Evolutionary conservation across 92 coral and sea anemone genomes (phyloP), one percentile per base, ranked within the genome.

Genomic region (Pocillopora grandis): DNA sequence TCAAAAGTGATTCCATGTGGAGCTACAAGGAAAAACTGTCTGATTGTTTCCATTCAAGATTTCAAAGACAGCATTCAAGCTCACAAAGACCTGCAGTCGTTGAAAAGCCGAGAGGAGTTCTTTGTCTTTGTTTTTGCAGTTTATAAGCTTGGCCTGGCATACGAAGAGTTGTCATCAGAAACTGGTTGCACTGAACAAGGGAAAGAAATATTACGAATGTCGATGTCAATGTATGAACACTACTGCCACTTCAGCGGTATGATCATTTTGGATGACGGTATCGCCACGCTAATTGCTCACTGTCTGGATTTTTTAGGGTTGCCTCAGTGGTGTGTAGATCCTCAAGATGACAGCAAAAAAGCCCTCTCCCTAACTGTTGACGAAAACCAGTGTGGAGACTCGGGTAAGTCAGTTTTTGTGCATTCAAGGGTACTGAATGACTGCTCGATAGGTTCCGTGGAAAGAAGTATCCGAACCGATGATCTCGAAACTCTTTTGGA

Each of bases 41-140:
- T 96, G 56, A 71, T 77, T 36, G 84, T 82, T 17, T 91, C 93
- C 66, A 76, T 89, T 66, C 89, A 87, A 72, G 98, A 92, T 67
- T 91, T 96, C 16, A 92, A 90, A 81, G 95, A 91, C 68, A 96
- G 98, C 84, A 91, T 96, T 84, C 93, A 91, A 27, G 94, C 98
- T 33, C 98, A 96, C 78, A 89, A 82, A 10, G 82, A 89, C 42
- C 56, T 88, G 19, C 87, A 92, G 69, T 94, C 98, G 17, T 87
- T 96, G 48, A 90, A 91, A 35, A 96, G 98, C 87, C 90, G 96
- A 10, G 98, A 96, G 68, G 94, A 96, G 87, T 96, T 92, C 72
- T 92, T 86, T 62, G 85, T 90, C 21, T 90, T 96, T 77, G 94
- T 87, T 55, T 83, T 86, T 67, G 98, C 98, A 65, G 85, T 91